Evolutionary conservation across 2,113 vertebrate species (phyloP).

Genomic region (Daphoenositta chrysoptera): DNA sequence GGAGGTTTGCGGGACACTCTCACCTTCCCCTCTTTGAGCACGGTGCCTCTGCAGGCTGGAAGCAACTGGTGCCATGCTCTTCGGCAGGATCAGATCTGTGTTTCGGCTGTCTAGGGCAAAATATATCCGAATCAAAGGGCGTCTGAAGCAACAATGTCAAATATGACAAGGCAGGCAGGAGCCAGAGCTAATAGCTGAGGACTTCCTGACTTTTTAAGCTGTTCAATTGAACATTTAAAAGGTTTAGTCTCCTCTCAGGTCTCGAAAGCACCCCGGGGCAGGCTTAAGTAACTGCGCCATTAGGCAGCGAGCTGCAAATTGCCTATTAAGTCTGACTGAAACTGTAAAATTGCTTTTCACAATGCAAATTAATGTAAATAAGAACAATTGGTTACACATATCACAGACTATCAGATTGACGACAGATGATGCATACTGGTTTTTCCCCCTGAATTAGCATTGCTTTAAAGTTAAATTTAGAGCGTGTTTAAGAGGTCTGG

Average conservation of each 20-base stretch:
- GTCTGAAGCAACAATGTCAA: background rate
- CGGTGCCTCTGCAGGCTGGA: background rate
- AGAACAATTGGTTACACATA: constrained; percentile 84
- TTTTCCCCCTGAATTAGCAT: constrained; percentile 60
- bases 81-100: background rate
- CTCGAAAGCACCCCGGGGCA: constrained; percentile 73
- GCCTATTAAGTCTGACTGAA: constrained; percentile 81
- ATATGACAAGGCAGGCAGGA: constrained; percentile 49
- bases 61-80: background rate
- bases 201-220: constrained; percentile 73
- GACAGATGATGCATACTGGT: constrained; percentile 66
- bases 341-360: constrained; percentile 84
- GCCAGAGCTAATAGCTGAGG: constrained; percentile 54
- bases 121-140: background rate
- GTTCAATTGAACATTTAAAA: constrained; percentile 78
- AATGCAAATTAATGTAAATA: constrained; percentile 88
- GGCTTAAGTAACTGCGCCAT: constrained; percentile 76
- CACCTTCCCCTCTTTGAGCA: background rate
- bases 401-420: constrained; percentile 76
- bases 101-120: background rate
- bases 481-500: constrained; percentile 37
- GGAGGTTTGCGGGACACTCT: background rate
- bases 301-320: constrained; percentile 79
- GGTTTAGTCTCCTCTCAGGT: constrained; percentile 73
- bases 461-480: constrained; percentile 73